Base-by-base conservation (phyloP, 2,888 invertebrate genomes). In the Epinotia demarniana region DNA sequence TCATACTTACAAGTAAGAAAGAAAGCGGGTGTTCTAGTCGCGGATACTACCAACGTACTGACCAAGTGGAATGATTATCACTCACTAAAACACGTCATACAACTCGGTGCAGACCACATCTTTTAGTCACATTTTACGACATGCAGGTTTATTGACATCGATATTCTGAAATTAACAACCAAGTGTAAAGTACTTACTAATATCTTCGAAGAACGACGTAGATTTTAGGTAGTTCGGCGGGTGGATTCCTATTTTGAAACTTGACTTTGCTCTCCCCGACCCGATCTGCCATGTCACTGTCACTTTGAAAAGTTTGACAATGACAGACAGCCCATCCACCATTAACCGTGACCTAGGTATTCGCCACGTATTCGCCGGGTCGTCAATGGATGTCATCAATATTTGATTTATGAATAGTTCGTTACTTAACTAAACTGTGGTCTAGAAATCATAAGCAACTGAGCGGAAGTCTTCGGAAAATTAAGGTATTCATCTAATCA, bases 141-240 rank as follows among this genome's bases (percentile, higher is more conserved):
- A 23, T 49, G 27, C 27, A 64, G 23, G 49, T 27, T 9, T 49
- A 23, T 16, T 8, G 6, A 3, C 16, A 9, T n/a, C 19, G 9
- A 49, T 18, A 13, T 27, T 64, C 13, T 53, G 12, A 1, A 9
- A 62, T 1, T 49, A 23, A 13, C 6, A 49, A 49, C 3, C n/a
- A 27, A 64, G 23, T 43, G 6, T 46, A 63, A 63, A 43, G 12
- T 64, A 64, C 64, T 64, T 53, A 64, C 64, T 46, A 19, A 43
- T 63, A 19, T 63, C 19, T 46, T 46, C 23, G 49, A 49, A 0
- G 16, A 64, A 16, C 8, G 49, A 27, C 64, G 49, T 11, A n/a
- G 13, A 16, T 23, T 64, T 63, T 64, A 16, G 9, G 64, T 64
- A 49, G 8, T 16, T 49, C 27, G 27, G 49, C 64, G 16, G 49